These are phyloP conservation scores for Delichon dasypus DNA, from an alignment of 2,797 vertebrate species.

Conservation along the genomic window DNA sequence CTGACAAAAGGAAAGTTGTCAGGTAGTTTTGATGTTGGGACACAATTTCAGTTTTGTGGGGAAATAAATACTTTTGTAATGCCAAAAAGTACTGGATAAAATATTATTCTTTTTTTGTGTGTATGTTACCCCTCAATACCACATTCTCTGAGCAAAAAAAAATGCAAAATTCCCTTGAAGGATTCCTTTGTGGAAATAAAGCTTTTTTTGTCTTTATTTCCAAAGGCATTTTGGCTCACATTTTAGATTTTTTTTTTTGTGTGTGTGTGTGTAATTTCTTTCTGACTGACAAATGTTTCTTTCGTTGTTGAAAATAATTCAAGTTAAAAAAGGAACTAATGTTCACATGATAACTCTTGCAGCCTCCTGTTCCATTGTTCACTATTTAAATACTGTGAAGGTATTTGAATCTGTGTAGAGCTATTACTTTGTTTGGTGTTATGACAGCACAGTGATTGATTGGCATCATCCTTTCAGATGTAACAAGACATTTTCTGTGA, in stretches of 20 bases:
- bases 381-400: neutral
- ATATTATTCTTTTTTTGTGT: too few relatives aligned
- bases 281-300: slow-evolving; percentile 41
- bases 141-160: neutral
- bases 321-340: slow-evolving; percentile 45
- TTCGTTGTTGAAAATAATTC: slow-evolving; percentile 60
- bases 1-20: neutral
- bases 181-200: neutral
- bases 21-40: neutral
- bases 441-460: neutral
- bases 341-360: too few relatives aligned
- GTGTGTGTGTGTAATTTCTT: neutral
- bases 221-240: neutral
- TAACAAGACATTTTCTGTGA: neutral
- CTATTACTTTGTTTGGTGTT: neutral
- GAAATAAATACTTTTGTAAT: neutral
- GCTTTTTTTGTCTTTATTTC: neutral
- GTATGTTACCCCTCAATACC: neutral
- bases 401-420: neutral
- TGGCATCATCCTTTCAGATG: neutral
- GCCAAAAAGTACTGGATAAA: neutral
- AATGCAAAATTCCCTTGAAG: neutral
- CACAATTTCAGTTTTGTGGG: neutral
- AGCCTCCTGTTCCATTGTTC: neutral
- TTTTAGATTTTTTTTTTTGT: neutral